Percentiles rank a stretch among this genome's conserved stretches.
phyloP scores from a whole-genome alignment of 1,140 invertebrate genomes.

The Drosophila mauritiana region DNA sequence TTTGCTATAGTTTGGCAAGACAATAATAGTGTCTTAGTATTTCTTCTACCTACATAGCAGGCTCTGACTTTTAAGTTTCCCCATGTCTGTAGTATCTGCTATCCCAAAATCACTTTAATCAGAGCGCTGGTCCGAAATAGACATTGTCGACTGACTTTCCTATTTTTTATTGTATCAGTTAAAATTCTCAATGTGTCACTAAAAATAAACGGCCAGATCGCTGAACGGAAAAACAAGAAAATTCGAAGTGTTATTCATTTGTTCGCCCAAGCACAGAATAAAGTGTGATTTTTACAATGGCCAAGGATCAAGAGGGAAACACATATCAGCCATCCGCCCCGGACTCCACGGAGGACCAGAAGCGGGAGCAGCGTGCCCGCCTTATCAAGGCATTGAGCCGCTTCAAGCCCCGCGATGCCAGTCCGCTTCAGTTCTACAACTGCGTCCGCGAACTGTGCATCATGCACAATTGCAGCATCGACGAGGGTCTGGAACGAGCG shows the following conservation, averaged over 20 bases:
- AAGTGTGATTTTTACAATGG: neutral
- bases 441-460: conserved; percentile 66
- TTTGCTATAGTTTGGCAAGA: neutral
- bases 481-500: conserved; percentile 61
- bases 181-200: conserved; percentile 20
- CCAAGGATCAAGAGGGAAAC: neutral
- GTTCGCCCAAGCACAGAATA: neutral
- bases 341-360: neutral
- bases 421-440: conserved; percentile 67
- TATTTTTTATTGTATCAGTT: neutral
- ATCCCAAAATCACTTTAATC: conserved; percentile 11
- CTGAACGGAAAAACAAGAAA: conserved; percentile 6
- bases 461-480: conserved; percentile 69
- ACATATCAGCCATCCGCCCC: neutral
- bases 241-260: conserved; percentile 1
- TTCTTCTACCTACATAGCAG: neutral
- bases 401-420: conserved; percentile 53
- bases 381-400: conserved; percentile 44
- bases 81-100: neutral
- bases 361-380: conserved; percentile 34
- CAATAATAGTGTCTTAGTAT: too few species aligned
- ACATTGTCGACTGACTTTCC: conserved; percentile 3
- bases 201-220: neutral
- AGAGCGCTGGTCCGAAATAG: conserved; percentile 5
- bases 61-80: neutral